Base-by-base conservation (phyloP, 2,888 invertebrate species). In the Platynereis dumerilii region DNA sequence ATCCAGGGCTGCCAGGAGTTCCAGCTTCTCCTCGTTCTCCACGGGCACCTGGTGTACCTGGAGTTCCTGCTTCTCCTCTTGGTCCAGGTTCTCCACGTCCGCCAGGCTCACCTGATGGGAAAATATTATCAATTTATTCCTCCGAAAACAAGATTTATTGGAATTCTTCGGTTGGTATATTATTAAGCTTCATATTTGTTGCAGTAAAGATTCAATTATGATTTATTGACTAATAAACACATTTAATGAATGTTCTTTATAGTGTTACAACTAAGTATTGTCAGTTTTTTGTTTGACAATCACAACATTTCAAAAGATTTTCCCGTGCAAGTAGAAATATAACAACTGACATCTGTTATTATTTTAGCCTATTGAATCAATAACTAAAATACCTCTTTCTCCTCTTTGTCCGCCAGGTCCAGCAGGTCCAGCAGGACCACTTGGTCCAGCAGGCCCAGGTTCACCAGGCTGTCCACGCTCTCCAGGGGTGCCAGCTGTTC, bases 1-100 rank as follows among this genome's bases (percentile, higher is more conserved):
- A 56, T 42, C 62, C 62, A 28, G 45, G 28, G 20, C 27, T 27
- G 12, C 62, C 62, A n/a, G 45, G n/a, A n/a, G 54, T 29, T 62
- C 66, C 66, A 22, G 63, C 2, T 24, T 22, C 24, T 15, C 69
- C 69, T 54, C 58, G 39, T 24, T 48, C 62, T 26, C 69, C 69
- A 1, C 55, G 45, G 2, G 54, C 28, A 39, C 68, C 68, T 58
- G 55, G 42, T 15, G 63, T 54, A 17, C 69, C 65, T 28, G 29
- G 26, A 27, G 59, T 55, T 39, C 70, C 70, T 56, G 63, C 58
- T 2, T 39, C 48, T 34, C 64, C 67, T 34, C 28, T 24, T 62
- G 55, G 61, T 57, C 66, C 60, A 28, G 52, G 12, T 7, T 24
- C 28, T 27, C 60, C 60, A 52, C n/a, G 27, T 1, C 27, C 20